Evolutionary conservation across 1,140 invertebrate species (phyloP), one percentile per base, ranked within the genome.

Genomic region (Drosophila simulans): DNA sequence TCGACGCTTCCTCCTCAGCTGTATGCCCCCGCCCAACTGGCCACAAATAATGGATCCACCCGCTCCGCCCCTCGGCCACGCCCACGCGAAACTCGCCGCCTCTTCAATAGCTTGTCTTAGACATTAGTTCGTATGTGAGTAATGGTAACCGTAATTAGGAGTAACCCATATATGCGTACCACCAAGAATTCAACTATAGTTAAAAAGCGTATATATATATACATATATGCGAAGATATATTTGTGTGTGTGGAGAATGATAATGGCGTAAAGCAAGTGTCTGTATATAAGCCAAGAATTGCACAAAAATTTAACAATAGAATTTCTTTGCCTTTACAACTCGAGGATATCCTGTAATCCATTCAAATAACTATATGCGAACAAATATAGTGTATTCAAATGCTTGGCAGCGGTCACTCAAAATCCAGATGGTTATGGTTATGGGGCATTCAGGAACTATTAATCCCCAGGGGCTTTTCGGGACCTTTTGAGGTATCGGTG

Each of bases 51-150:
- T 10, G 1, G 34, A 15, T 7, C 15, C 45, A 34, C 40, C 13
- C 35, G 11, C 31, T 69, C 45, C 40, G 63, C 42, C 40, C 52
- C 40, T 39, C 49, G 64, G 35, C 42, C 66, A 46, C 42, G 52
- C 25, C 66, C 49, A 57, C 52, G 64, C 64, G 43, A 42, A 65
- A 27, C 42, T 37, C 20, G 52, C 35, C 45, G 65, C 64, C 45
- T 49, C 66, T 77, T 80, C 65, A 75, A 77, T 84, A 82, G 83
- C 75, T 86, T 86, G 56, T 82, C 74, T 52, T 86, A 85, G 60
- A 70, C 62, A 43, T 55, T 75, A 86, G 83, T 82, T 68, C 76
- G 69, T 88, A 82, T 88, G 83, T 79, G 75, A 86, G 77, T 74
- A 80, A 80, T 46, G 65, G 72, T 71, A 71, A 71, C 37, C 65